These are phyloP conservation scores for Mirounga angustirostris DNA, from an alignment of 2,113 vertebrate species.

Conservation along the genomic window DNA sequence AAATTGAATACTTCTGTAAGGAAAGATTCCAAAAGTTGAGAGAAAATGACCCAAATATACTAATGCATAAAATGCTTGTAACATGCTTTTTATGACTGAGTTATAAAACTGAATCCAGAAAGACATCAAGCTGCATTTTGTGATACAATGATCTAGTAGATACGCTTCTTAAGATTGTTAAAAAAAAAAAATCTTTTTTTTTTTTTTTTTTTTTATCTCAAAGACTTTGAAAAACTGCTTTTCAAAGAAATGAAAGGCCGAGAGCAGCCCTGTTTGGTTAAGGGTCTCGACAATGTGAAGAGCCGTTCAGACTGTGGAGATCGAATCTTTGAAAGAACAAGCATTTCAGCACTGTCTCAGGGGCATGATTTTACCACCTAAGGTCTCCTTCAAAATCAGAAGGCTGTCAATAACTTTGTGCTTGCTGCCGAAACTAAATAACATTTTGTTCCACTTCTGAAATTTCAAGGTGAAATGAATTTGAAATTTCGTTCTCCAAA, in stretches of 20 bases:
- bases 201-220: neutral
- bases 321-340: neutral
- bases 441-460: slow-evolving; percentile 36
- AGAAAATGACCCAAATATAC: neutral
- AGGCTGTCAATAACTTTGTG: neutral
- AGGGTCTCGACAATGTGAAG: fast-evolving
- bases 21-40: neutral
- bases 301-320: neutral
- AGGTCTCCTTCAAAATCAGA: neutral
- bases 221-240: neutral
- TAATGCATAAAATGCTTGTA: neutral
- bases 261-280: neutral
- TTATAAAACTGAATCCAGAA: slow-evolving; percentile 15
- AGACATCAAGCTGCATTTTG: neutral
- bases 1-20: neutral
- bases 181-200: neutral
- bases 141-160: neutral
- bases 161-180: neutral
- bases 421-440: slow-evolving; percentile 44
- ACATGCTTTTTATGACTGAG: neutral
- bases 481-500: slow-evolving; percentile 5
- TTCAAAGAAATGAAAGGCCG: neutral
- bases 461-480: slow-evolving; percentile 62
- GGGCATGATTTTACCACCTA: neutral
- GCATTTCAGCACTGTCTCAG: neutral